Evolutionary conservation across 2,888 invertebrate species (phyloP), one percentile per base, ranked within the genome.

Genomic region (Netelia virgata): DNA sequence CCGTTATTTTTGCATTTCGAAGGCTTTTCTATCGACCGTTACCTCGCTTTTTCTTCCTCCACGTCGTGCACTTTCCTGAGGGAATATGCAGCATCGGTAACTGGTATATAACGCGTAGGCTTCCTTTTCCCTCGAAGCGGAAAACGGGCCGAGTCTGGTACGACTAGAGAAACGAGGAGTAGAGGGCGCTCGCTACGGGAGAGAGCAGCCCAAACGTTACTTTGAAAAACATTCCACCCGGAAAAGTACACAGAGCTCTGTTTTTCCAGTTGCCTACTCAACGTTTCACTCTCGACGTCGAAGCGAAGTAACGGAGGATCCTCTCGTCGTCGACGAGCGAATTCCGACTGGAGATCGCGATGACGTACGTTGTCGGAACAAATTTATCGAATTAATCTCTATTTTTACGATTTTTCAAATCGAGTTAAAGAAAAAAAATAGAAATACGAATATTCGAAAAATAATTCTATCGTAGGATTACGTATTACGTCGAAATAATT

Each of bases 261-360:
- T 83, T 86, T 83, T 85, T 78, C 84, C 84, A 73, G 77, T 80
- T 84, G 84, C 77, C 69, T 82, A 80, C 78, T 80, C 72, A 59
- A 72, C 66, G 36, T 64, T 75, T 9, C 57, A 47, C 70, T 70
- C 61, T 43, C 47, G 41, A 23, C 18, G 28, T 28, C 28, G 3
- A 28, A 3, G 28, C 28, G 3, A 28, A 69, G n/a, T 20, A 50
- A 14, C 47, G 47, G 14, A 14, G 47, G 47, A 47, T 10, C 11
- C 57, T 57, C 57, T n/a, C 57, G 9, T 16, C 57, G 3, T 9
- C 18, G 0, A 18, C 57, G 2, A 16, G 9, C 20, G 14, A 16
- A n/a, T 53, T 14, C n/a, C 53, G 5, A n/a, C 53, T n/a, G n/a
- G n/a, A 53, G 14, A 16, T 5, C 14, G 14, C 11, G 16, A 18